A percentile compares a stretch with the other conserved stretches of the same genome.
These are phyloP conservation scores for Nasonia oneida DNA, from an alignment of 2,888 invertebrate species.

Conservation along the genomic window DNA sequence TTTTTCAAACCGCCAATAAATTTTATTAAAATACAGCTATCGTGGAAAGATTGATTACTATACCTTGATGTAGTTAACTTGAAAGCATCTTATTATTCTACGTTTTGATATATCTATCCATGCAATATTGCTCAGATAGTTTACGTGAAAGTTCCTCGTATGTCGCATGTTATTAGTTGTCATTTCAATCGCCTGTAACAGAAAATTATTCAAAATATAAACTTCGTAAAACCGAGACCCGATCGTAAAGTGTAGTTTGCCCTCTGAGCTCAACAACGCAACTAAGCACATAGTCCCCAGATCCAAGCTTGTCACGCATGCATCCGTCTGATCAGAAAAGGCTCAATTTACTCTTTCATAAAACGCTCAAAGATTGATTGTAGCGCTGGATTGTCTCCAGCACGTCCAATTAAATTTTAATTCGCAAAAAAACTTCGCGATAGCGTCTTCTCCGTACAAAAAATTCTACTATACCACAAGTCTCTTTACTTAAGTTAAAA, in stretches of 20 bases:
- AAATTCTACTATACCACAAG: neutral
- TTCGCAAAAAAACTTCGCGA: neutral
- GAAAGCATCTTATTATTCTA: too few relatives aligned
- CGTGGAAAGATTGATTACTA: neutral
- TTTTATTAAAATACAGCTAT: slow-evolving; percentile 30
- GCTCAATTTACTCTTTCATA: neutral
- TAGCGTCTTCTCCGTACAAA: neutral
- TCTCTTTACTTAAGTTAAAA: neutral
- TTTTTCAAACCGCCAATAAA: slow-evolving; percentile 47
- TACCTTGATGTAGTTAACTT: neutral
- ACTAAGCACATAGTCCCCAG: neutral
- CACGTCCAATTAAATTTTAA: neutral
- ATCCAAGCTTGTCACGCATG: neutral
- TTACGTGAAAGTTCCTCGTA: too few relatives aligned
- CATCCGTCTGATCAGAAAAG: neutral
- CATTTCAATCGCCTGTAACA: too few relatives aligned
- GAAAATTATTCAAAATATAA: too few relatives aligned
- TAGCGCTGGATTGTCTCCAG: neutral
- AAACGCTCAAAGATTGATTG: neutral
- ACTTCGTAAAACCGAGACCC: too few relatives aligned
- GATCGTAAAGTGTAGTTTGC: neutral
- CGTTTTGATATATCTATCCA: too few relatives aligned
- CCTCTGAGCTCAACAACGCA: neutral
- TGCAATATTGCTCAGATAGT: too few relatives aligned
- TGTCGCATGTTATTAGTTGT: too few relatives aligned